These are phyloP conservation scores for Phoxinus dragarum DNA, from an alignment of 2,797 vertebrate genomes.

Conservation along the genomic window DNA sequence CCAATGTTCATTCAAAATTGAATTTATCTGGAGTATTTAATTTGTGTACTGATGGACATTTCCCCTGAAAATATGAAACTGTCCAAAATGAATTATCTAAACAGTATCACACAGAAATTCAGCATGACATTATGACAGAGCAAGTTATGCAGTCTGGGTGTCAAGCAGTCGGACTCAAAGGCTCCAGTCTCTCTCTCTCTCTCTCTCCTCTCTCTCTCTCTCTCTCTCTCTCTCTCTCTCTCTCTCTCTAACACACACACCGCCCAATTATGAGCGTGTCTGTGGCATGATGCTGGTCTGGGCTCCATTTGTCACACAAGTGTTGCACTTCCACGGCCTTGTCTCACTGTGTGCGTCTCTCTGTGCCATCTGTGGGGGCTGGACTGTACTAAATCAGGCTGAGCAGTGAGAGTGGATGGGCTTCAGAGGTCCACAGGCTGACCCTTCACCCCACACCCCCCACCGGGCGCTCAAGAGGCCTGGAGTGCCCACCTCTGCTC, in stretches of 20 bases:
- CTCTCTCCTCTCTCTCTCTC: not conserved
- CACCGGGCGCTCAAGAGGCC: conserved; percentile 44
- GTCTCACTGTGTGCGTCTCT: conserved; percentile 33
- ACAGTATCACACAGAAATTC: conserved; percentile 23
- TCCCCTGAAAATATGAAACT: conserved; percentile 13
- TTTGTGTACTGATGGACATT: conserved; percentile 11
- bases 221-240: conserved; percentile 3
- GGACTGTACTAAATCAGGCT: conserved; percentile 36
- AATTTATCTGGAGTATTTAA: not conserved
- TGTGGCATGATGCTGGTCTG: conserved; percentile 69
- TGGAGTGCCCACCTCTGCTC: conserved; percentile 50
- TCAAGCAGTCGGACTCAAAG: conserved; percentile 29
- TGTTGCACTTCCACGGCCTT: conserved; percentile 55
- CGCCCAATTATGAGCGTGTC: conserved; percentile 79
- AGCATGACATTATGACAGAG: conserved; percentile 33
- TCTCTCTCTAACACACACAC: not conserved
- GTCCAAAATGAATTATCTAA: conserved; percentile 43
- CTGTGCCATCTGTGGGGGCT: conserved; percentile 45
- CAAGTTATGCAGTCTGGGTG: conserved; percentile 33
- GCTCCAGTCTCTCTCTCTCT: conserved; percentile 16
- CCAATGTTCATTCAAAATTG: not conserved
- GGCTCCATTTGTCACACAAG: conserved; percentile 71
- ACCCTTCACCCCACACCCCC: conserved; percentile 35
- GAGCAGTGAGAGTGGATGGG: conserved; percentile 38
- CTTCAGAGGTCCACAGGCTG: conserved; percentile 18